Conservation (phyloP, 2,888 invertebrate genomes). For the Ephialtes manifestator region DNA sequence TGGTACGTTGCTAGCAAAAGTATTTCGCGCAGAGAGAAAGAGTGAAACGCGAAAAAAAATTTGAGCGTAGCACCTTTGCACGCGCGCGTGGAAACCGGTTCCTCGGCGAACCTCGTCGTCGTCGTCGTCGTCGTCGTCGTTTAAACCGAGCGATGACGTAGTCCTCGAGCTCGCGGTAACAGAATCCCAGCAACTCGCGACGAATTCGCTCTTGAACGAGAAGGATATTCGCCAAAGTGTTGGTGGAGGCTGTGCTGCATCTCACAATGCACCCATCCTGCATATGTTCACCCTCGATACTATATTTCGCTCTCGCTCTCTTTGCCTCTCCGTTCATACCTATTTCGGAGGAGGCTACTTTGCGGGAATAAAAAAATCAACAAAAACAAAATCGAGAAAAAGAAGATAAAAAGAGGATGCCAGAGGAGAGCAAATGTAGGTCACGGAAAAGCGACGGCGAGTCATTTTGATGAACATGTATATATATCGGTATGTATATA, state of each 20-base stretch:
- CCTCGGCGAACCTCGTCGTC: conserved; percentile 48
- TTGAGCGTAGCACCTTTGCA: conserved; percentile 33
- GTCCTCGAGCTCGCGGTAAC: conserved; percentile 62
- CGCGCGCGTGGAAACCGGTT: conserved; percentile 60
- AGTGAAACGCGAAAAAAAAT: conserved; percentile 27
- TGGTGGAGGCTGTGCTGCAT: conserved; percentile 18
- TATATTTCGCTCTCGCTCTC: conserved; percentile 33
- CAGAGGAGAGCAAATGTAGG: conserved; percentile 68
- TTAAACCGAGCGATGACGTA: conserved; percentile 82
- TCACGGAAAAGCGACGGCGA: conserved; percentile 68
- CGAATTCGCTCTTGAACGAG: conserved; percentile 43
- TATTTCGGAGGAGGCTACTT: conserved; percentile 68
- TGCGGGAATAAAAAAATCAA: conserved; percentile 41
- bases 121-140: conserved; percentile 61
- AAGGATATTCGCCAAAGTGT: conserved; percentile 38
- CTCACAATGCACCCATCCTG: conserved; percentile 40
- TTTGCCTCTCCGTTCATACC: conserved; percentile 65
- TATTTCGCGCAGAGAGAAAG: background rate
- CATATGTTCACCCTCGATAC: conserved; percentile 54
- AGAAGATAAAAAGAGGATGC: conserved; percentile 62
- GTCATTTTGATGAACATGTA: conserved; percentile 32
- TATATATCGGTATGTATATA: conserved; percentile 2
- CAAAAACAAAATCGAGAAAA: conserved; percentile 29
- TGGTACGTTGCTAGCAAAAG: background rate
- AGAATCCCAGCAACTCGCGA: conserved; percentile 40